Conservation (phyloP, 2,888 invertebrate genomes). For the Drosophila hamatofila region DNA sequence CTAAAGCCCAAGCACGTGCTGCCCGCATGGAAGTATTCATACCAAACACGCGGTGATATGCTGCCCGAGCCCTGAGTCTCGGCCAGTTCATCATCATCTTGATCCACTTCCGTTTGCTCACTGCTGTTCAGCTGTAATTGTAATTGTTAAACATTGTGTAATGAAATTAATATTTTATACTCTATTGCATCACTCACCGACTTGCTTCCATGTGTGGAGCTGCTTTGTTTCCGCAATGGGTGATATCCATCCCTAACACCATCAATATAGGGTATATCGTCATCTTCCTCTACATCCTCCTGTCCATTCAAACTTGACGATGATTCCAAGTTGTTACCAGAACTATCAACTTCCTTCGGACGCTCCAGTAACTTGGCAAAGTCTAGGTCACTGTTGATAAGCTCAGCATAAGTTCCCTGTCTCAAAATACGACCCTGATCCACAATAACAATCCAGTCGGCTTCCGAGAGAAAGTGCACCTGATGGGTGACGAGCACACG, state of each 20-base stretch:
- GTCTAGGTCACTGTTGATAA: constrained; percentile 86
- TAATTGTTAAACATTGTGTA: background rate
- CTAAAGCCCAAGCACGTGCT: constrained; percentile 86
- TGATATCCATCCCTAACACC: constrained; percentile 82
- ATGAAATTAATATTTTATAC: background rate
- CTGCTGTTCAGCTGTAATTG: constrained; percentile 69
- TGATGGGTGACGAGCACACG: constrained; percentile 92
- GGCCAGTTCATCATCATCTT: constrained; percentile 70
- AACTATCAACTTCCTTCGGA: constrained; percentile 65
- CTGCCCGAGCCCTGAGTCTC: constrained; percentile 85
- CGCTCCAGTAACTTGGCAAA: constrained; percentile 86
- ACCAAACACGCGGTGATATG: constrained; percentile 85
- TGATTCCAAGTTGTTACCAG: constrained; percentile 27
- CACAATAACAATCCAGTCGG: constrained; percentile 88
- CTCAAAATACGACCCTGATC: constrained; percentile 86
- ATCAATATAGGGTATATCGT: constrained; percentile 85
- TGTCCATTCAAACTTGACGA: constrained; percentile 32
- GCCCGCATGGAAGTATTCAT: constrained; percentile 86
- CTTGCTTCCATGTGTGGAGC: constrained; percentile 74
- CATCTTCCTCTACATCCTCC: constrained; percentile 74
- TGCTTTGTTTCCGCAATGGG: constrained; percentile 71
- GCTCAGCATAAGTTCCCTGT: constrained; percentile 86
- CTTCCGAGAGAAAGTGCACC: constrained; percentile 89
- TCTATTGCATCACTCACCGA: constrained; percentile 63
- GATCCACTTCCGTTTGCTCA: constrained; percentile 62